These are phyloP conservation scores for Bucorvus abyssinicus DNA, from an alignment of 2,797 vertebrate species.

Conservation along the genomic window DNA sequence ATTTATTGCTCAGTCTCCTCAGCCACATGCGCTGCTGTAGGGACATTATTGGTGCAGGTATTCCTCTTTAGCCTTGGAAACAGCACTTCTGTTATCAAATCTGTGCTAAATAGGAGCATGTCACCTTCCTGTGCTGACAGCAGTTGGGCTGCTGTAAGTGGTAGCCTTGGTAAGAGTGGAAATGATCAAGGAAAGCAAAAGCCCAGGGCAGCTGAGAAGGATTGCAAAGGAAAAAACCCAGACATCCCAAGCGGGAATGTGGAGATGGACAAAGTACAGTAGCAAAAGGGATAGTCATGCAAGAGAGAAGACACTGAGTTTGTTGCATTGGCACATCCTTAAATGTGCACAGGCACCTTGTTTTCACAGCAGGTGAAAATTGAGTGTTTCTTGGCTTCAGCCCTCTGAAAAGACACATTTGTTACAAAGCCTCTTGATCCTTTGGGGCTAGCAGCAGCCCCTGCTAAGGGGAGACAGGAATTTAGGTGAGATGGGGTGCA, in stretches of 20 bases:
- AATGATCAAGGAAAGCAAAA: conserved; percentile 13
- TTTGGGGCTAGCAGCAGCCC: neutral
- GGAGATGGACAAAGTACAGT: neutral
- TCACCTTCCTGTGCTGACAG: conserved; percentile 24
- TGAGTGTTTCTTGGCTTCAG: neutral
- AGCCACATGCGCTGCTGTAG: neutral
- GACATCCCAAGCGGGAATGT: neutral
- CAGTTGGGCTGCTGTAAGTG: neutral
- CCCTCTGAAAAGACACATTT: fast-evolving
- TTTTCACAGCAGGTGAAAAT: neutral
- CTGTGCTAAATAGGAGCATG: neutral
- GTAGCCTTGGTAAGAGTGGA: neutral
- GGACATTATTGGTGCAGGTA: neutral
- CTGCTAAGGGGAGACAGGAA: neutral
- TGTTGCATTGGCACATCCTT: neutral
- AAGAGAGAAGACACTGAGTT: neutral
- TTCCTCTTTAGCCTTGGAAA: neutral
- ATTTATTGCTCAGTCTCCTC: neutral
- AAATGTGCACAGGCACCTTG: neutral
- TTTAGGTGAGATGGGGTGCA: neutral
- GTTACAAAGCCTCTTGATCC: neutral
- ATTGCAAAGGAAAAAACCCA: neutral
- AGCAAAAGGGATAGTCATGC: neutral
- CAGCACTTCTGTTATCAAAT: neutral
- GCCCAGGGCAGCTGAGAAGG: neutral